Evolutionary conservation across 2,113 vertebrate species (phyloP).

Genomic region (Caranx melampygus): DNA sequence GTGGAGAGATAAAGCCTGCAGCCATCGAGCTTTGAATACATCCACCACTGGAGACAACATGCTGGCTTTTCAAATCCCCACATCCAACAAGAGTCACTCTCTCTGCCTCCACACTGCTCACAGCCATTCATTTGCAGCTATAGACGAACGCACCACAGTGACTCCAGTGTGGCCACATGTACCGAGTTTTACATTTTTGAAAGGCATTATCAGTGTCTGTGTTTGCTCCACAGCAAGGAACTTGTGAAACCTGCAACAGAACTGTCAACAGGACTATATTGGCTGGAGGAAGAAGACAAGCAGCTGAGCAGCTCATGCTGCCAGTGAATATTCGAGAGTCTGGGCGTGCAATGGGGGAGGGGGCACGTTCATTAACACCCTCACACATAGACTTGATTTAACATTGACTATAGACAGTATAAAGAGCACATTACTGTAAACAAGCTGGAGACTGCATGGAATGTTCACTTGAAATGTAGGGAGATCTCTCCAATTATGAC

Average conservation of each 20-base stretch:
- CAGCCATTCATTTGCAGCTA: slow-evolving; percentile 64
- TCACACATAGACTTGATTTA: slow-evolving; percentile 17
- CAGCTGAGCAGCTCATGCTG: slow-evolving; percentile 20
- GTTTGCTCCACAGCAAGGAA: slow-evolving; percentile 45
- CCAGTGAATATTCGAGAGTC: slow-evolving; percentile 23
- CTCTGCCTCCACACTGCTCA: slow-evolving; percentile 53
- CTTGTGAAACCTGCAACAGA: slow-evolving; percentile 49
- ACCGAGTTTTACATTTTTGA: slow-evolving; percentile 52
- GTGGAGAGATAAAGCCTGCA: slow-evolving; percentile 55
- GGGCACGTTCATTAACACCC: slow-evolving; percentile 23
- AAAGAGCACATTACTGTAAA: background rate
- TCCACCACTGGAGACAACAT: slow-evolving; percentile 60
- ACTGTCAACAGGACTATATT: slow-evolving; percentile 30
- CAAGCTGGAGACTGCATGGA: background rate
- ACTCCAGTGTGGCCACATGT: slow-evolving; percentile 32
- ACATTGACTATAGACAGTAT: slow-evolving; percentile 10
- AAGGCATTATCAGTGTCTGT: slow-evolving; percentile 54
- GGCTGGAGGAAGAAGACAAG: slow-evolving; percentile 24
- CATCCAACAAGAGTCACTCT: slow-evolving; percentile 62
- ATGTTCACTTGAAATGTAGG: background rate
- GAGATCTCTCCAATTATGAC: slow-evolving; percentile 7
- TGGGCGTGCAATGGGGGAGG: background rate
- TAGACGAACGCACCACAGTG: slow-evolving; percentile 43
- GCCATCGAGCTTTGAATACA: slow-evolving; percentile 65
- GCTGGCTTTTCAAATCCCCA: slow-evolving; percentile 70